These are phyloP conservation scores for Pyrgus malvae DNA, from an alignment of 2,888 invertebrate genomes.

Conservation along the genomic window DNA sequence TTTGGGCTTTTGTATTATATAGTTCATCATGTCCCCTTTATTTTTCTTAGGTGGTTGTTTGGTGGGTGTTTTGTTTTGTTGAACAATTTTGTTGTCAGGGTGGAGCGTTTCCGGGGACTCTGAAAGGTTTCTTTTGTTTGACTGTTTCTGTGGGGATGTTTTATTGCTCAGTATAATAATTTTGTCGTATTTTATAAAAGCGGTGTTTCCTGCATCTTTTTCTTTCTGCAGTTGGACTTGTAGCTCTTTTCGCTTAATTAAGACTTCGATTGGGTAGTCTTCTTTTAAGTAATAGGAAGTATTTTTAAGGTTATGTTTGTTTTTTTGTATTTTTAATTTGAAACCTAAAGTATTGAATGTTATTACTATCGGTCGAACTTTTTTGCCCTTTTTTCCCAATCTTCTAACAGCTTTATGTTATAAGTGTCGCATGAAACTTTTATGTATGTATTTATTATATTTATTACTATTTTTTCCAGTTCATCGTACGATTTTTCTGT, in stretches of 20 bases:
- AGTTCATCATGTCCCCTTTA: constrained; percentile 24
- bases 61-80: constrained; percentile 9
- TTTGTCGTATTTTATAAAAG: constrained; percentile 34
- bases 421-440: no score
- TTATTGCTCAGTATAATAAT: constrained; percentile 26
- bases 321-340: constrained; percentile 28
- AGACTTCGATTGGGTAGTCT: constrained; percentile 32
- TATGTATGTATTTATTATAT: no score
- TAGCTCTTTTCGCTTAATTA: constrained; percentile 30
- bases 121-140: constrained; percentile 27
- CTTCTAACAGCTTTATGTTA: constrained; percentile 26
- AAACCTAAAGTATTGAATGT: constrained; percentile 18
- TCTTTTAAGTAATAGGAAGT: constrained; percentile 33
- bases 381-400: constrained; percentile 28
- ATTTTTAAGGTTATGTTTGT: constrained; percentile 26
- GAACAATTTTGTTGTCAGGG: constrained; percentile 5
- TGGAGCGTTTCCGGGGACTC: constrained; percentile 3
- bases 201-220: constrained; percentile 28
- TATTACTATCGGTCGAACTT: constrained; percentile 21
- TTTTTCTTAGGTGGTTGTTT: constrained; percentile 30
- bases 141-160: constrained; percentile 20
- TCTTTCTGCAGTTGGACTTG: constrained; percentile 28
- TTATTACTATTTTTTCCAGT: constrained; percentile 40
- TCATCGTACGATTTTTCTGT: constrained; percentile 34
- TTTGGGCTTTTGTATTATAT: constrained; percentile 29